These are phyloP conservation scores for Caenorhabditis auriculariae DNA, from an alignment of 2,888 invertebrate genomes.

Conservation along the genomic window DNA sequence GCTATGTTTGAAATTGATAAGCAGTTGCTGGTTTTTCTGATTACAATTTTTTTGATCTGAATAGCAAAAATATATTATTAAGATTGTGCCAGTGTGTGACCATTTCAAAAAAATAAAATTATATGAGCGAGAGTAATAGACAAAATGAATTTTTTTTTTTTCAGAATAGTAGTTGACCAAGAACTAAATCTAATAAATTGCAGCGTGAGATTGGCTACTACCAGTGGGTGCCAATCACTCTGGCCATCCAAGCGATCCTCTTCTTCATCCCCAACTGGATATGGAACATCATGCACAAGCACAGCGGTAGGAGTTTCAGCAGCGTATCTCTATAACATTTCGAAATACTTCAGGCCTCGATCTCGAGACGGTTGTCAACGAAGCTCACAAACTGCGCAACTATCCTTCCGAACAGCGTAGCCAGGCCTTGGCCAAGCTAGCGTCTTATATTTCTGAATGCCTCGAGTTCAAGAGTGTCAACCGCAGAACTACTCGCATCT, in stretches of 20 bases:
- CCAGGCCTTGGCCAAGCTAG: conserved; percentile 45
- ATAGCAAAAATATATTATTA: too few relatives aligned
- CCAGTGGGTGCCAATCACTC: conserved; percentile 61
- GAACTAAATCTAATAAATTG: too few relatives aligned
- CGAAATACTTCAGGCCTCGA: too few relatives aligned
- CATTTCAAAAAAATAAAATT: not conserved
- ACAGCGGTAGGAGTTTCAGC: conserved; percentile 42
- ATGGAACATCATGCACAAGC: conserved; percentile 60
- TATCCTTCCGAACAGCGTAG: conserved; percentile 32
- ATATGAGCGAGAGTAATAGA: not conserved
- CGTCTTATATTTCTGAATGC: conserved; percentile 53
- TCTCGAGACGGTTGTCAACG: conserved; percentile 52
- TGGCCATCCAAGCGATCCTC: conserved; percentile 61
- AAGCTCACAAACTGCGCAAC: conserved; percentile 48
- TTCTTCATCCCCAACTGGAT: conserved; percentile 61
- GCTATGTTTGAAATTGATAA: too few relatives aligned
- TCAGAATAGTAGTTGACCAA: not conserved
- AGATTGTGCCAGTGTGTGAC: too few relatives aligned
- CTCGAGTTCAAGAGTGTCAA: conserved; percentile 40
- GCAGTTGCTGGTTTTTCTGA: too few relatives aligned
- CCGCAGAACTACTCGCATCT: conserved; percentile 24
- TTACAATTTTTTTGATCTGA: too few relatives aligned
- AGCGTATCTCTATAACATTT: too few relatives aligned
- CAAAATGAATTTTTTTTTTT: too few relatives aligned
- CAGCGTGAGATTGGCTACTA: conserved; percentile 60